Conservation (phyloP, 2,888 invertebrate genomes). For the Scaptodrosophila latifasciaeformis region DNA sequence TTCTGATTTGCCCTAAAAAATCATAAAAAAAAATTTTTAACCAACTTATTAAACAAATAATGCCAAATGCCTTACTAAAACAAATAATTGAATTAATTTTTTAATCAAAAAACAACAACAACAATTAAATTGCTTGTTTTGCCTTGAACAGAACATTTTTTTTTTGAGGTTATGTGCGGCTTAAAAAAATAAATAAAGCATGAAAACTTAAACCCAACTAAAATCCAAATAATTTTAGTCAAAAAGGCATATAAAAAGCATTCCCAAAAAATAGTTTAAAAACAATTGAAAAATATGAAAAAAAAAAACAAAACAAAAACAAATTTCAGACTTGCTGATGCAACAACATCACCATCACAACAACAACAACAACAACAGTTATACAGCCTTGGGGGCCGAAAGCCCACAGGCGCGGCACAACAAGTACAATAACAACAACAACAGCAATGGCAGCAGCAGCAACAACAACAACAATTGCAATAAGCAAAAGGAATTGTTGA, state of each 20-base stretch:
- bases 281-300: neutral
- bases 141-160: conserved; percentile 32
- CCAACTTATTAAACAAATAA: neutral
- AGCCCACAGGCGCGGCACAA: conserved; percentile 1
- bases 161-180: too few species aligned
- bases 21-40: conserved; percentile 3
- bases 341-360: conserved; percentile 31
- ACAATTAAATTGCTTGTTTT: conserved; percentile 48
- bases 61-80: neutral
- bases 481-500: neutral
- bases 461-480: conserved; percentile 31
- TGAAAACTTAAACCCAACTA: conserved; percentile 8
- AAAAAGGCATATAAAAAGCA: conserved; percentile 37
- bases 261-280: conserved; percentile 39
- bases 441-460: conserved; percentile 28
- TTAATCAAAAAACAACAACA: conserved; percentile 34
- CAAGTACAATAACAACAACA: conserved; percentile 18
- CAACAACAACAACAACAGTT: conserved; percentile 28
- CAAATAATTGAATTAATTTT: conserved; percentile 30
- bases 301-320: conserved; percentile 73
- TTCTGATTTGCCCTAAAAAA: neutral
- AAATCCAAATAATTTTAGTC: too few species aligned
- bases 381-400: neutral
- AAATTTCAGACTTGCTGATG: conserved; percentile 68
- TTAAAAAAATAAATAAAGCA: too few species aligned